Conservation (phyloP, 2,888 invertebrate species). For the Malthinus seriepunctatus region DNA sequence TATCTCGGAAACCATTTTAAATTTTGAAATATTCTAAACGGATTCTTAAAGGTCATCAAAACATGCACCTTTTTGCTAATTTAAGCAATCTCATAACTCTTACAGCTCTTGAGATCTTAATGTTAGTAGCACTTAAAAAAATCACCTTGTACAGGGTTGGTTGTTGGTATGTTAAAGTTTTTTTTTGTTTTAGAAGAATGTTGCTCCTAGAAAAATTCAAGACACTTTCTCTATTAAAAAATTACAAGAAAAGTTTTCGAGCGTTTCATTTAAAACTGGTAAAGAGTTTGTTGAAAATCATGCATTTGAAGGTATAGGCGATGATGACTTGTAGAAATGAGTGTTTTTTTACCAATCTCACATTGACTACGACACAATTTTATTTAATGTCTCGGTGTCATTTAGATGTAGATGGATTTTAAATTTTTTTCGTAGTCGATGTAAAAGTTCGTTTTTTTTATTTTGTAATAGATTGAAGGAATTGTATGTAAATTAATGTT, state of each 20-base stretch:
- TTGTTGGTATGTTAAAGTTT: background rate
- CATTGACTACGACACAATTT: no score
- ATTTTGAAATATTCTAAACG: no score
- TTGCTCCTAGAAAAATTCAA: conserved; percentile 59
- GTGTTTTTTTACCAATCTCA: background rate
- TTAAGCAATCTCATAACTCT: no score
- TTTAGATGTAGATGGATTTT: background rate
- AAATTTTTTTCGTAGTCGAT: background rate
- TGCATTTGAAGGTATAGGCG: conserved; percentile 94
- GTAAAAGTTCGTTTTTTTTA: background rate
- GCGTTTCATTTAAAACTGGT: conserved; percentile 71
- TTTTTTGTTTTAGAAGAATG: conserved; percentile 55
- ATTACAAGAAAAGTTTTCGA: conserved; percentile 71
- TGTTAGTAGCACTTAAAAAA: no score
- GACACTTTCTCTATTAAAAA: conserved; percentile 78
- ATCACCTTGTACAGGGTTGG: no score
- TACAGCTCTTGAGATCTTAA: no score
- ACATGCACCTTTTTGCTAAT: no score
- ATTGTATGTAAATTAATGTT: no score
- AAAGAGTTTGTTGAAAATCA: conserved; percentile 83
- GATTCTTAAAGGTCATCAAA: no score
- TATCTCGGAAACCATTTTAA: no score
- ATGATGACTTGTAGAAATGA: conserved; percentile 78
- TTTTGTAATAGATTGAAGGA: background rate
- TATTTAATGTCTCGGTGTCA: background rate